Percentiles rank a stretch among this genome's conserved stretches.
These are phyloP conservation scores for Balaeniceps rex DNA, from an alignment of 2,113 vertebrate species.

Conservation along the genomic window DNA sequence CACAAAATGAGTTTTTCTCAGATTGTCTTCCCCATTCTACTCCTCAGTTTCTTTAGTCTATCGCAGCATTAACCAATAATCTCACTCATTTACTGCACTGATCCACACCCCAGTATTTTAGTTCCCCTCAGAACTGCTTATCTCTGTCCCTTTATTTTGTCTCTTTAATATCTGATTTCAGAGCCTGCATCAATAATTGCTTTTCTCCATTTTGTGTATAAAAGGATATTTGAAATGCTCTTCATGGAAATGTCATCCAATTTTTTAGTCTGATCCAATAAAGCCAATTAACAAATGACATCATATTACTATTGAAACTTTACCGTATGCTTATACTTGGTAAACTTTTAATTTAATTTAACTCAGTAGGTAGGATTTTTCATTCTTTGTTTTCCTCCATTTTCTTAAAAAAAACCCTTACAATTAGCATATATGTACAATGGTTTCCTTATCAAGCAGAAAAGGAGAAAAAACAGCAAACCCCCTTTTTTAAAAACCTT, in stretches of 20 bases:
- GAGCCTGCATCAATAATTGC: not conserved
- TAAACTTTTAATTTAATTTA: not conserved
- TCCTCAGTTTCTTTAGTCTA: not conserved
- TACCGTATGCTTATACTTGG: not conserved
- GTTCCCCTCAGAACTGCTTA: not conserved
- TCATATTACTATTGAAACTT: not conserved
- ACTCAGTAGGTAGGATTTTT: not conserved
- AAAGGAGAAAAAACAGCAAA: not conserved
- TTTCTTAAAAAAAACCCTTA: not conserved
- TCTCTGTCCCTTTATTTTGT: not conserved
- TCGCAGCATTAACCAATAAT: not conserved
- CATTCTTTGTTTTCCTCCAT: not conserved
- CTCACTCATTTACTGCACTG: not conserved
- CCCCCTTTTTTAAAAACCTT: not conserved
- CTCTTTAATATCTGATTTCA: not conserved
- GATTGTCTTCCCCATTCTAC: not conserved
- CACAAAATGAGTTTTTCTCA: not conserved
- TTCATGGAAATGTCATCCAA: not conserved
- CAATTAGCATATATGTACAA: not conserved
- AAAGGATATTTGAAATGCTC: not conserved
- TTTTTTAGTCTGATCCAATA: not conserved
- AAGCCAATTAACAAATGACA: not conserved
- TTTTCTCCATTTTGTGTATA: not conserved
- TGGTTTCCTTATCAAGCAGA: not conserved
- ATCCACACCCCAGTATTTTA: not conserved